Percentiles rank a stretch among this genome's conserved stretches.
These are phyloP conservation scores for Euphonia xanthogaster DNA, from an alignment of 2,797 vertebrate genomes.

Conservation along the genomic window DNA sequence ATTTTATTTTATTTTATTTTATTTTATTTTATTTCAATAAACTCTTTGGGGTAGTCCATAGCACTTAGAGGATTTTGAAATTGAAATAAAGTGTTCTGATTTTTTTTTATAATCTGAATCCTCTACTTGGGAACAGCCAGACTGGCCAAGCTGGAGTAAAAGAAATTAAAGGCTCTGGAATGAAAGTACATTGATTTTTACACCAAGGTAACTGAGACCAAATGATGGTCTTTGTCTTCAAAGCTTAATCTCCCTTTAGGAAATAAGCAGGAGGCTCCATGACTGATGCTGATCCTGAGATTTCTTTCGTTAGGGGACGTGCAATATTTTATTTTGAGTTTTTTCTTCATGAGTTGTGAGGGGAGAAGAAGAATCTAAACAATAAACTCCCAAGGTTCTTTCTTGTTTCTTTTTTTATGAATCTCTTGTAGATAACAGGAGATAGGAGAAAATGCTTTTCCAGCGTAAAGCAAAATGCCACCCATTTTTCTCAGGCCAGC, in stretches of 20 bases:
- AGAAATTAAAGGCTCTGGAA: not conserved
- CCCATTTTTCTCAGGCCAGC: constrained; percentile 61
- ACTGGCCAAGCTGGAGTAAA: not conserved
- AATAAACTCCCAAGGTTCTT: constrained; percentile 66
- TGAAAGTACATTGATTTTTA: constrained; percentile 37
- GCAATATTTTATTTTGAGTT: constrained; percentile 55
- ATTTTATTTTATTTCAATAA: not conserved
- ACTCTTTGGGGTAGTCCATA: fast-evolving
- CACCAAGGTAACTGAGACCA: constrained; percentile 15
- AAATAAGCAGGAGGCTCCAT: constrained; percentile 27
- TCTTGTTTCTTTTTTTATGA: constrained; percentile 28
- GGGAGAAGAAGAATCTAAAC: constrained; percentile 55
- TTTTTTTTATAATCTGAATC: not conserved
- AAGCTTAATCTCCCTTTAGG: constrained; percentile 42
- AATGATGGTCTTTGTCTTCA: not conserved
- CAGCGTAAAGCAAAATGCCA: constrained; percentile 47
- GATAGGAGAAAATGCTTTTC: constrained; percentile 68
- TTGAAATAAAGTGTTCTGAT: not conserved
- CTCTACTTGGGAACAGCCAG: not conserved
- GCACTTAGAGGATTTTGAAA: not conserved
- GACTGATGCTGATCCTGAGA: constrained; percentile 47
- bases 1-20: not conserved
- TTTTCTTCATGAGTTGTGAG: constrained; percentile 37
- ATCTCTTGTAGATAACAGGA: constrained; percentile 52
- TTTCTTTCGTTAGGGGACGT: constrained; percentile 37